Evolutionary conservation across 1,140 invertebrate genomes (phyloP), one percentile per base, ranked within the genome.

Genomic region (Mya arenaria): DNA sequence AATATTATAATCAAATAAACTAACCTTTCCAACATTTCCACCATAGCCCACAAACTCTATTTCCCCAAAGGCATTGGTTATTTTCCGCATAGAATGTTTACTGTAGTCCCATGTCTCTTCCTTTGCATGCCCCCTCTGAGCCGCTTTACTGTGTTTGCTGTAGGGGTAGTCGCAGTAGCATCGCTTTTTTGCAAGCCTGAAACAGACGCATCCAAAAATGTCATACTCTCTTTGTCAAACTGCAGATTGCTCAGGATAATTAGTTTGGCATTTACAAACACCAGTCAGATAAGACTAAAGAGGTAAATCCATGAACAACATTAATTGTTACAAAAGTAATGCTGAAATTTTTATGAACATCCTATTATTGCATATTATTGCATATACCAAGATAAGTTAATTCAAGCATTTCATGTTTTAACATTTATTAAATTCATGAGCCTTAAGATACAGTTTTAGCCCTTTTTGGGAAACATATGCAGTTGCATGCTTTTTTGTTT

Each of bases 31-130:
- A 28, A 62, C 48, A 28, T 39, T 80, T 68, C 36, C 56, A n/a
- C 37, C 55, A 68, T 34, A 79, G 0, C 55, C 60, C 23, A 74
- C 60, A 63, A 82, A 86, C 41, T 80, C 77, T 5, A 84, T 56
- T 23, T 80, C 55, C 25, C 55, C 68, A 62, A 80, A 79, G 15
- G 82, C 75, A 34, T 84, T 48, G n/a, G 82, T 84, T n/a, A 30
- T 44, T 63, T 32, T 66, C 48, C 39, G 41, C 23, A 30, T 56
- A 10, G 74, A 72, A 52, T 82, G 58, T 75, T 37, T 32, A 39
- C 36, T 41, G 37, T 55, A 81, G 41, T 52, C 60, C 62, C 78
- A 81, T 32, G 71, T 81, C 17, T 77, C 62, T 8, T 30, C 37
- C n/a, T 30, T 30, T 28, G 34, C 8, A 0, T 37, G 55, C 0